Evolutionary conservation across 2,888 invertebrate species (phyloP).

Genomic region (Agrotis segetum): DNA sequence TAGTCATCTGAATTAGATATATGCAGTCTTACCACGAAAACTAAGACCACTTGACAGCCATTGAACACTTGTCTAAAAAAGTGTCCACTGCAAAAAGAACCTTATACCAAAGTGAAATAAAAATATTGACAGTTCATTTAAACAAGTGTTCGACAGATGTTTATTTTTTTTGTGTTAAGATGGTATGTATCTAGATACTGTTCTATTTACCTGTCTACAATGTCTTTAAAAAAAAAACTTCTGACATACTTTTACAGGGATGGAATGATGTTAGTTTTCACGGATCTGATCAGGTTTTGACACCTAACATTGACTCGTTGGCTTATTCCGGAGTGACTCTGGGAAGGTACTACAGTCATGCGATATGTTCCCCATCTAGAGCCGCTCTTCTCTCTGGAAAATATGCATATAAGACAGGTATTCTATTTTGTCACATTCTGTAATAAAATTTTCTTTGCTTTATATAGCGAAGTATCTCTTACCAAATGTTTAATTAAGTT

Average conservation of each 20-base stretch:
- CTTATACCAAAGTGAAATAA: no score
- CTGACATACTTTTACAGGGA: slow-evolving; percentile 91
- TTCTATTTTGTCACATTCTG: no score
- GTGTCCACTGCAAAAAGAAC: no score
- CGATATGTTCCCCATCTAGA: slow-evolving; percentile 96
- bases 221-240: neutral
- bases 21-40: no score
- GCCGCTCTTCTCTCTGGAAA: slow-evolving; percentile 95
- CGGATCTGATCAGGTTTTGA: slow-evolving; percentile 96
- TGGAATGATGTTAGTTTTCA: slow-evolving; percentile 98
- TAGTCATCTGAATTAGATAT: no score
- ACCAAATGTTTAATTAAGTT: neutral
- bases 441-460: neutral
- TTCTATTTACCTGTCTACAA: neutral
- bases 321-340: slow-evolving; percentile 96
- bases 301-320: slow-evolving; percentile 97
- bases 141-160: no score
- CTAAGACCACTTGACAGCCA: no score
- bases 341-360: slow-evolving; percentile 95
- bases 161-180: no score
- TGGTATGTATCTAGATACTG: neutral
- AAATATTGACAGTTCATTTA: no score
- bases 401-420: slow-evolving; percentile 95
- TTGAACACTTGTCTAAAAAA: neutral
- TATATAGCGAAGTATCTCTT: neutral